Evolutionary conservation across 2,113 vertebrate species (phyloP).

Genomic region (Chaetorhynchus papuensis): DNA sequence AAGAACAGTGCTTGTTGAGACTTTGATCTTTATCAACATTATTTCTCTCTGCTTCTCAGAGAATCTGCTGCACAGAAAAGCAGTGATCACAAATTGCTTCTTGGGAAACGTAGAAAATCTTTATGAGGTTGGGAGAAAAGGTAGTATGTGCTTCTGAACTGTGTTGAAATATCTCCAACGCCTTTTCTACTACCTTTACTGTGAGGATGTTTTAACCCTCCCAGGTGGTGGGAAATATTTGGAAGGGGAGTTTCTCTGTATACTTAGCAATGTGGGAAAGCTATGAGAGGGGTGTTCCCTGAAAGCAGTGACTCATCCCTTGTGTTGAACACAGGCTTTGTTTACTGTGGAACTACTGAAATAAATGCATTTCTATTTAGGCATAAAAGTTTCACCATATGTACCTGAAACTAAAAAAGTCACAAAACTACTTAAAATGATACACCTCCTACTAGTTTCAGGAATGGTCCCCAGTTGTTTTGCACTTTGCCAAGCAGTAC

Average conservation of each 20-base stretch:
- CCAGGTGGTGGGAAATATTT: conserved; percentile 27
- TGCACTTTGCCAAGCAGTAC: background rate
- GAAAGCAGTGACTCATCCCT: conserved; percentile 26
- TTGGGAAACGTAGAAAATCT: background rate
- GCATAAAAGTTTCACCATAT: background rate
- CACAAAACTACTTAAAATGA: background rate
- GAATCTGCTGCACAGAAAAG: background rate
- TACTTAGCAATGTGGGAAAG: conserved; percentile 33
- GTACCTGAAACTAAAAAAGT: background rate
- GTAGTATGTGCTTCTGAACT: background rate
- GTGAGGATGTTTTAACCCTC: background rate
- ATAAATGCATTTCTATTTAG: background rate
- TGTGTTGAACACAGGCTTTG: background rate
- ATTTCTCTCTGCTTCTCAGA: background rate
- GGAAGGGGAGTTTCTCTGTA: conserved; percentile 15
- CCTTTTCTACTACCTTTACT: background rate
- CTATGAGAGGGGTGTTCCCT: conserved; percentile 23
- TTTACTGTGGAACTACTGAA: background rate
- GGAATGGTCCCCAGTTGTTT: background rate
- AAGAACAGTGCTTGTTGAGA: background rate
- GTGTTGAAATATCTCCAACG: background rate
- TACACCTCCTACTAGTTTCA: background rate
- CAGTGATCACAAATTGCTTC: background rate
- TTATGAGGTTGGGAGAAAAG: background rate
- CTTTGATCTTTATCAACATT: background rate